Conservation (phyloP, 1,140 invertebrate species). For the Drosophila busckii region DNA sequence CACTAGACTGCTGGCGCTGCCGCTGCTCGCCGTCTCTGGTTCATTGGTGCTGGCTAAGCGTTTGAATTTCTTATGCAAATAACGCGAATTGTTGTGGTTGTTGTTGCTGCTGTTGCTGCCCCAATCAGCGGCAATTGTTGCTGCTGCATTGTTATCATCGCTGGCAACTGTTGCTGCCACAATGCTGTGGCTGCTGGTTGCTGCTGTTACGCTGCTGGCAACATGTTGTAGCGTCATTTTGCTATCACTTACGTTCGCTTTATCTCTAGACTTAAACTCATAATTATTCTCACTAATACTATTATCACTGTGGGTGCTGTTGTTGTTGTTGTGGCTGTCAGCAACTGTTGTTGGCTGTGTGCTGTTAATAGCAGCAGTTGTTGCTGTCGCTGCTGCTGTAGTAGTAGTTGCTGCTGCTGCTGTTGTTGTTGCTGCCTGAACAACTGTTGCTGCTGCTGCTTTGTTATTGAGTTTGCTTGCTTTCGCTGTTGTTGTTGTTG, state of each 20-base stretch:
- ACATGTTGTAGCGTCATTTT: conserved; percentile 74
- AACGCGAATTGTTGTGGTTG: conserved; percentile 83
- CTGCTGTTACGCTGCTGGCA: conserved; percentile 38
- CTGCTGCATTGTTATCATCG: neutral
- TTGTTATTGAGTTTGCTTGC: conserved; percentile 43
- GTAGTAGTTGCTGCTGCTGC: conserved; percentile 22
- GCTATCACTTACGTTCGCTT: conserved; percentile 70
- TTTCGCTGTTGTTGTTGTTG: conserved; percentile 26
- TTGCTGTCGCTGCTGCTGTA: conserved; percentile 30
- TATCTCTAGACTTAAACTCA: conserved; percentile 71
- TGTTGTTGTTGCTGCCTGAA: conserved; percentile 23
- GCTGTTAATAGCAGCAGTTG: conserved; percentile 34
- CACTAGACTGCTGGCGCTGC: conserved; percentile 68
- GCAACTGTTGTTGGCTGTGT: conserved; percentile 26
- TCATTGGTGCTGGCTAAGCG: conserved; percentile 86
- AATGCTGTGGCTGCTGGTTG: conserved; percentile 8
- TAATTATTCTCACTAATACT: conserved; percentile 75
- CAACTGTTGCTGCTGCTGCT: conserved; percentile 32
- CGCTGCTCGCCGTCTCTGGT: conserved; percentile 50
- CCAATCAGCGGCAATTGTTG: conserved; percentile 32
- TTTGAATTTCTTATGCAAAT: conserved; percentile 95
- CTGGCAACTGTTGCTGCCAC: neutral
- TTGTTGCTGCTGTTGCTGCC: conserved; percentile 55
- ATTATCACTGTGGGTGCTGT: conserved; percentile 73
- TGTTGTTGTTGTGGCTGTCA: conserved; percentile 47